These are phyloP conservation scores for Callocephalon fimbriatum DNA, from an alignment of 2,113 vertebrate genomes.

Conservation along the genomic window DNA sequence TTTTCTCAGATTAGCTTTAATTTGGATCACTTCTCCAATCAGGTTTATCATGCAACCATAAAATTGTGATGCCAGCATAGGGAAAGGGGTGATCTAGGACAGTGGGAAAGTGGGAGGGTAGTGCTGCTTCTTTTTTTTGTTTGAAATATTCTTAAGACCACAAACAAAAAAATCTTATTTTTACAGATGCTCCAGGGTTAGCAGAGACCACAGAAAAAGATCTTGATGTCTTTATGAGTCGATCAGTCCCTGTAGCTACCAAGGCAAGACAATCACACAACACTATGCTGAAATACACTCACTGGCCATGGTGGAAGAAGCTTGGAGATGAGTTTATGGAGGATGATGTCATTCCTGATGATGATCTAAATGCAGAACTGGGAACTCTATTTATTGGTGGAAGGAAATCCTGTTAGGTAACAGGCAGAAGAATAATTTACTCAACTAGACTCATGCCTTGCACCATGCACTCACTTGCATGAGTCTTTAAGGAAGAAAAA, in stretches of 20 bases:
- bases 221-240: slow-evolving; percentile 82
- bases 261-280: slow-evolving; percentile 87
- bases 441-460: background rate
- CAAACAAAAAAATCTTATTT: slow-evolving; percentile 11
- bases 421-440: background rate
- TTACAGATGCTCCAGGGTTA: slow-evolving; percentile 86
- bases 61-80: background rate
- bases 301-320: slow-evolving; percentile 92
- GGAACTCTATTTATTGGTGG: slow-evolving; percentile 83
- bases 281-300: slow-evolving; percentile 77
- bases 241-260: slow-evolving; percentile 82
- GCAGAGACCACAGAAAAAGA: slow-evolving; percentile 75
- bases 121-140: background rate
- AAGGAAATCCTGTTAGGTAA: slow-evolving; percentile 67
- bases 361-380: slow-evolving; percentile 79
- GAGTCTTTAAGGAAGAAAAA: background rate
- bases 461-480: background rate
- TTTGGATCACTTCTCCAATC: background rate
- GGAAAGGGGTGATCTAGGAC: background rate
- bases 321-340: slow-evolving; percentile 79
- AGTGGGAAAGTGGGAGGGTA: background rate
- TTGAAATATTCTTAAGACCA: background rate
- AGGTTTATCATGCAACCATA: background rate
- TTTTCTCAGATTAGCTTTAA: background rate
- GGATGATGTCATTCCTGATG: slow-evolving; percentile 67